These are phyloP conservation scores for Parelbella ahira DNA, from an alignment of 2,888 invertebrate genomes.

Conservation along the genomic window DNA sequence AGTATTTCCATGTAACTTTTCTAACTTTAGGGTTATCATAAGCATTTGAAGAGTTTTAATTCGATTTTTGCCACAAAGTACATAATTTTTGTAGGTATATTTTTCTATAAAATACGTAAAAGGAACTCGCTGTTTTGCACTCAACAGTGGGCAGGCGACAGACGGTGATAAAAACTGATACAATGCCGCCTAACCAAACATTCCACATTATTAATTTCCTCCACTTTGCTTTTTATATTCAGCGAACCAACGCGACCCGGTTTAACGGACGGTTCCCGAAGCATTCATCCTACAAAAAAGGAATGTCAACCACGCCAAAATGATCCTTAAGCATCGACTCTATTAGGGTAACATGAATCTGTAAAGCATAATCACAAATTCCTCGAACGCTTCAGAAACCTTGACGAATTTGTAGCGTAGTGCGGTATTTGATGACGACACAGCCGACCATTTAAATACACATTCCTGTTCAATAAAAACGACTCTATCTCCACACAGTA, in stretches of 20 bases:
- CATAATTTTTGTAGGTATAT: neutral
- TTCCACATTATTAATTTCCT: slow-evolving; percentile 49
- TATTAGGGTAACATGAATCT: slow-evolving; percentile 65
- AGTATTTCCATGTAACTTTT: too few relatives aligned
- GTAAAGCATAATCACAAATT: slow-evolving; percentile 60
- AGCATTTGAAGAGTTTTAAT: too few relatives aligned
- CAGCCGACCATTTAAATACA: slow-evolving; percentile 44
- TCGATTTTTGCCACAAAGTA: too few relatives aligned
- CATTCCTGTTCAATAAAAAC: slow-evolving; percentile 18
- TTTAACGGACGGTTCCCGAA: too few relatives aligned
- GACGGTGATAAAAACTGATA: slow-evolving; percentile 46
- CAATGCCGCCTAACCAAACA: slow-evolving; percentile 48
- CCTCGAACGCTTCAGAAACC: slow-evolving; percentile 57
- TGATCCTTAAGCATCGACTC: slow-evolving; percentile 72
- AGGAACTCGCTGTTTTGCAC: too few relatives aligned
- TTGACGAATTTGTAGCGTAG: slow-evolving; percentile 51
- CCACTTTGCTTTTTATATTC: slow-evolving; percentile 53
- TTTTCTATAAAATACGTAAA: too few relatives aligned
- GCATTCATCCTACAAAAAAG: slow-evolving; percentile 47
- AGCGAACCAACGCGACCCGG: slow-evolving; percentile 17
- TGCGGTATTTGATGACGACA: slow-evolving; percentile 39
- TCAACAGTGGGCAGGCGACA: slow-evolving; percentile 19
- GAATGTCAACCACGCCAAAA: slow-evolving; percentile 74
- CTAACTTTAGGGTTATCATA: too few relatives aligned
- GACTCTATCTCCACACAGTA: slow-evolving; percentile 35